Percentiles rank a stretch among this genome's conserved stretches.
These are phyloP conservation scores for Sesia apiformis DNA, from an alignment of 2,888 invertebrate species.

Conservation along the genomic window DNA sequence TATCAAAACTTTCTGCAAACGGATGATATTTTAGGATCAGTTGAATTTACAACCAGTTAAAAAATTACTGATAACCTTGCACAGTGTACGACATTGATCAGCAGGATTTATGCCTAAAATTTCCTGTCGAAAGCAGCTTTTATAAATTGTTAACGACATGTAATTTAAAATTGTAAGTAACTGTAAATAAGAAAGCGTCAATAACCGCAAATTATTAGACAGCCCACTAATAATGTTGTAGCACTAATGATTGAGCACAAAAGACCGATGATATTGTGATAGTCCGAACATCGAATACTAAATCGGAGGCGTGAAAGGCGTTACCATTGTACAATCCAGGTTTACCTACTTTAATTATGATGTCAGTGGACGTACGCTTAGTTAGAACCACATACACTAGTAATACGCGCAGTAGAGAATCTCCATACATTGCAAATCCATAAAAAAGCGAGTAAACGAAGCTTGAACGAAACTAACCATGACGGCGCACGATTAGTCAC, in stretches of 20 bases:
- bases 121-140: not conserved
- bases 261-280: conserved; percentile 2
- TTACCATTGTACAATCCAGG: conserved; percentile 4
- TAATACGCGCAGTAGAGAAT: too few relatives aligned
- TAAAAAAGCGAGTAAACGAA: too few relatives aligned
- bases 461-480: too few relatives aligned
- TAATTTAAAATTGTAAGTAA: conserved; percentile 13
- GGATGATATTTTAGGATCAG: too few relatives aligned
- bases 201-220: conserved; percentile 11
- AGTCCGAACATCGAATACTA: conserved; percentile 1
- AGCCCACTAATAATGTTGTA: conserved; percentile 7
- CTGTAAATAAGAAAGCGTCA: conserved; percentile 13
- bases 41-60: too few relatives aligned
- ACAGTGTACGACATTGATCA: too few relatives aligned
- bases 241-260: conserved; percentile 2
- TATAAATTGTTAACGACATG: not conserved
- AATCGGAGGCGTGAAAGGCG: not conserved
- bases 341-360: conserved; percentile 10
- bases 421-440: too few relatives aligned
- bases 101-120: not conserved
- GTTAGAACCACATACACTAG: too few relatives aligned
- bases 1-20: too few relatives aligned
- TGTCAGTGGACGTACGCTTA: conserved; percentile 1
- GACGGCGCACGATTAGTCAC: too few relatives aligned
- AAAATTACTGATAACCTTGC: too few relatives aligned